A percentile compares a stretch with the other conserved stretches of the same genome.
Conservation (phyloP, 1,140 invertebrate species). For the Heliconius eleuchia region DNA sequence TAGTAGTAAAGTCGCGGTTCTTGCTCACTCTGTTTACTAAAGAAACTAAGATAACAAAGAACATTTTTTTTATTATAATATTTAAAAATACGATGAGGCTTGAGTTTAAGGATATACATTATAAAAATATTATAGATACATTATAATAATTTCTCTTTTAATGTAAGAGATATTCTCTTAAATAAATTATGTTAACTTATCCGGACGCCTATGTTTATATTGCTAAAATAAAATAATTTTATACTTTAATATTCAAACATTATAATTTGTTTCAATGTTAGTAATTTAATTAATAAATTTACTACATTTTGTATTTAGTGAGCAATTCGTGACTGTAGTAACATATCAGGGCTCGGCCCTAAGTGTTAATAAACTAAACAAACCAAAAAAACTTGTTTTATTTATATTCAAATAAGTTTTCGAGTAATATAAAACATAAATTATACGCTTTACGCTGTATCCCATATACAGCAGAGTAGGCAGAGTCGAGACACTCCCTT, state of each 20-base stretch:
- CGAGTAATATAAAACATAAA: no score
- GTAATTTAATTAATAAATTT: not conserved
- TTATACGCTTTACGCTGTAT: not conserved
- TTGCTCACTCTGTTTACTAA: constrained; percentile 47
- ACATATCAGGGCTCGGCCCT: constrained; percentile 73
- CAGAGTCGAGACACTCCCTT: no score
- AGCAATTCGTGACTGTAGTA: constrained; percentile 60
- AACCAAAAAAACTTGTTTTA: constrained; percentile 61
- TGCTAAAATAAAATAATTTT: no score
- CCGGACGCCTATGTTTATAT: no score
- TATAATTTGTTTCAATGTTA: not conserved
- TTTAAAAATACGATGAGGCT: not conserved
- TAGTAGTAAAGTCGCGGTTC: constrained; percentile 54
- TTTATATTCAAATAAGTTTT: constrained; percentile 37
- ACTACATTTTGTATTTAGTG: constrained; percentile 42
- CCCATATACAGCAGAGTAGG: no score
- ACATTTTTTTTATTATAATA: not conserved
- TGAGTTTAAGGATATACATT: not conserved
- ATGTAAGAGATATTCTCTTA: not conserved
- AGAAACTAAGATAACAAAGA: not conserved
- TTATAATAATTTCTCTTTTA: not conserved
- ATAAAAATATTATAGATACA: not conserved
- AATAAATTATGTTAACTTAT: not conserved
- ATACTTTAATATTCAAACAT: no score
- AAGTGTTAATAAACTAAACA: constrained; percentile 72